These are phyloP conservation scores for Protonibea diacanthus DNA, from an alignment of 2,797 vertebrate species.

Conservation along the genomic window DNA sequence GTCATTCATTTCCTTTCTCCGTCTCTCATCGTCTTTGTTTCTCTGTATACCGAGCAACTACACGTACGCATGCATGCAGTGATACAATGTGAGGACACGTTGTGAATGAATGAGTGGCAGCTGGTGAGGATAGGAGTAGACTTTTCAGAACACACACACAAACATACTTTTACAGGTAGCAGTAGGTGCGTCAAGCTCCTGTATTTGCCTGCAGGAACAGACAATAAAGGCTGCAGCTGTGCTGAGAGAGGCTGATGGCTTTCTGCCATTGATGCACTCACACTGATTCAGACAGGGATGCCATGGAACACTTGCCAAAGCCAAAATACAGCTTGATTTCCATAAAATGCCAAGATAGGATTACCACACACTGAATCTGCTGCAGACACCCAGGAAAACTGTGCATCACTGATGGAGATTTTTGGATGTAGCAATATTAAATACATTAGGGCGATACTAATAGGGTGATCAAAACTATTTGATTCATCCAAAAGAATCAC, in stretches of 20 bases:
- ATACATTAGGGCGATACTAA: background rate
- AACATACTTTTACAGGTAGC: conserved; percentile 40
- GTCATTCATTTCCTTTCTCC: conserved; percentile 69
- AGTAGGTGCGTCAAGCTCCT: conserved; percentile 42
- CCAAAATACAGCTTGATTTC: conserved; percentile 53
- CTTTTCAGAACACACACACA: conserved; percentile 30
- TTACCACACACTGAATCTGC: conserved; percentile 29
- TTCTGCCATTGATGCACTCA: conserved; percentile 75
- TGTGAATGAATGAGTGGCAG: conserved; percentile 44
- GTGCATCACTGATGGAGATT: background rate
- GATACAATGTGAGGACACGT: background rate
- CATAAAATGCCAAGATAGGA: conserved; percentile 27
- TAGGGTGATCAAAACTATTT: too few species aligned
- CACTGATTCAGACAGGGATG: conserved; percentile 68
- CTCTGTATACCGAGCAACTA: conserved; percentile 1
- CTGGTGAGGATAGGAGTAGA: conserved; percentile 1
- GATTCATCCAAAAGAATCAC: conserved; percentile 17
- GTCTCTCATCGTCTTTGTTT: conserved; percentile 34
- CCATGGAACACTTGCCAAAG: conserved; percentile 49
- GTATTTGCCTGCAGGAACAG: conserved; percentile 60
- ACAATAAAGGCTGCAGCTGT: conserved; percentile 60
- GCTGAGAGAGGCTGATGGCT: conserved; percentile 63
- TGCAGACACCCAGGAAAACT: conserved; percentile 14
- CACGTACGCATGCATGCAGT: background rate
- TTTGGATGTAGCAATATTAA: background rate